phyloP scores from a whole-genome alignment of 2,888 invertebrate genomes.

The Molorchus minor region DNA sequence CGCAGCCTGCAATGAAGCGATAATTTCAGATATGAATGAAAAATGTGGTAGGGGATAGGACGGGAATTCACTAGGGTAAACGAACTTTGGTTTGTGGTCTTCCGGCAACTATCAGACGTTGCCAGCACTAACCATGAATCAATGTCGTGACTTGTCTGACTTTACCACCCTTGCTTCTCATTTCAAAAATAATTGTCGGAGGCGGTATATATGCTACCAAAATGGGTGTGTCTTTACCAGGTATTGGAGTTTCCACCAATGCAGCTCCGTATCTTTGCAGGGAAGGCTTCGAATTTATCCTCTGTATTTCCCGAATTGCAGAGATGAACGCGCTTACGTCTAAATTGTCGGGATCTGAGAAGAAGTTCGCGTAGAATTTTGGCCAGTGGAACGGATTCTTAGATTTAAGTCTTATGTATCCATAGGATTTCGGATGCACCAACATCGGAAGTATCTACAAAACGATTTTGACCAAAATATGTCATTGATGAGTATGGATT shows the following conservation, averaged over 20 bases:
- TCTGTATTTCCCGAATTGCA: conserved; percentile 64
- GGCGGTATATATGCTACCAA: neutral
- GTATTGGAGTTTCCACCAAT: conserved; percentile 39
- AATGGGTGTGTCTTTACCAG: conserved; percentile 37
- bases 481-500: neutral
- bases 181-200: neutral
- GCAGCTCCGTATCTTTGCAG: conserved; percentile 58
- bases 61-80: too few species aligned
- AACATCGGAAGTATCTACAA: conserved; percentile 71
- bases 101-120: too few species aligned
- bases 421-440: conserved; percentile 77
- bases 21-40: too few species aligned
- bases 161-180: too few species aligned
- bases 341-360: conserved; percentile 70
- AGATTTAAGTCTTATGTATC: conserved; percentile 73
- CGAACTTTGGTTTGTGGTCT: too few species aligned
- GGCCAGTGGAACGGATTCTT: conserved; percentile 78
- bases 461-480: neutral
- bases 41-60: too few species aligned
- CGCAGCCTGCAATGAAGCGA: conserved; percentile 32
- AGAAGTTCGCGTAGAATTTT: conserved; percentile 81
- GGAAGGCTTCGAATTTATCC: conserved; percentile 62
- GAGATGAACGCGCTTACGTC: conserved; percentile 57
- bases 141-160: too few species aligned
- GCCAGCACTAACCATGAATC: too few species aligned